Evolutionary conservation across 2,113 vertebrate genomes (phyloP).

Genomic region (Mystacornis crossleyi): DNA sequence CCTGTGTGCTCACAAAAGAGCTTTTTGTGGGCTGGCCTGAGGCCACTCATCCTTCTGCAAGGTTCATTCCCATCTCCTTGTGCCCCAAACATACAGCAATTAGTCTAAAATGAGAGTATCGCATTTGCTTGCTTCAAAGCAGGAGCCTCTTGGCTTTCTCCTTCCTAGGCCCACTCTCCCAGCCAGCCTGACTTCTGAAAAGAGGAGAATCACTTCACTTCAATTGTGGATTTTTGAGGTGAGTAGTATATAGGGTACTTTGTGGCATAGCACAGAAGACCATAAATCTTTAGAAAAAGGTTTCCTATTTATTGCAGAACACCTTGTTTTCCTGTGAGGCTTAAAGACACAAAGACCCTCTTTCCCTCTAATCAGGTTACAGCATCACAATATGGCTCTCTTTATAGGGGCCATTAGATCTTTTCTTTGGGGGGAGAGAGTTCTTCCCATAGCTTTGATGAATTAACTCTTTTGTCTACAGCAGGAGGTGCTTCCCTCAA

Average conservation of each 20-base stretch:
- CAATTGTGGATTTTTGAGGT: background rate
- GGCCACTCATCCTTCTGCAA: background rate
- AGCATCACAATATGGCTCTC: conserved; percentile 24
- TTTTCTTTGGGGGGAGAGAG: conserved; percentile 13
- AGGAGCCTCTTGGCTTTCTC: background rate
- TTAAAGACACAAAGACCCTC: conserved; percentile 16
- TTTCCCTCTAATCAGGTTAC: conserved; percentile 53
- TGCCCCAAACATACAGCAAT: background rate
- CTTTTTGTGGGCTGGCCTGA: background rate
- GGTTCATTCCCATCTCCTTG: fast-evolving
- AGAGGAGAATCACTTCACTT: background rate
- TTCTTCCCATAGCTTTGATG: conserved; percentile 14
- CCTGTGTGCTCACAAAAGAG: background rate
- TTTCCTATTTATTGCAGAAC: conserved; percentile 34
- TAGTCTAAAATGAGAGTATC: background rate
- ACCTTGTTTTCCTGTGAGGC: conserved; percentile 45
- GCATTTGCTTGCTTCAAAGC: background rate
- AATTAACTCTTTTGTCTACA: conserved; percentile 53
- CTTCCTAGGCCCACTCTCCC: background rate
- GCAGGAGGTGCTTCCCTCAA: conserved; percentile 36
- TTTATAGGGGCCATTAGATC: conserved; percentile 61
- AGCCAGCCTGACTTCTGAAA: background rate
- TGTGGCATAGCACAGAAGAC: background rate
- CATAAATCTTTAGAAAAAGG: conserved; percentile 37
- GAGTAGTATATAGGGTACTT: background rate